Evolutionary conservation across 2,888 invertebrate genomes (phyloP), one percentile per base, ranked within the genome.

Genomic region (Platycheirus rosarum): DNA sequence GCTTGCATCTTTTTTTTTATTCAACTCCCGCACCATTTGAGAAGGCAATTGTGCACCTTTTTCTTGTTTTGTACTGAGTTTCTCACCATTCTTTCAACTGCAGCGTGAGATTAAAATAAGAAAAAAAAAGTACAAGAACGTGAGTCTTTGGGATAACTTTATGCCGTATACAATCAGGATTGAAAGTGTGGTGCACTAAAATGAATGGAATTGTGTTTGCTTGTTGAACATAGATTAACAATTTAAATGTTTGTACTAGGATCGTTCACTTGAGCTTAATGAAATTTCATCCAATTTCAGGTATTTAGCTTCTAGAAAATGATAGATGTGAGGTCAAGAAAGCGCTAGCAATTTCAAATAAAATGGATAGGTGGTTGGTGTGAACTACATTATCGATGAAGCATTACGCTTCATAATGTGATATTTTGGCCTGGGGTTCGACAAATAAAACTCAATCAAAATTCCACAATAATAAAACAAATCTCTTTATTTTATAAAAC

Each of bases 51-150:
- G 65, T 68, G 44, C 4, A 26, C 32, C 18, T 13, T 42, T 76
- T 70, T 66, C 70, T 77, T 73, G 77, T 73, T 77, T 80, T 62
- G 35, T 51, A 32, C 4, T 48, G n/a, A 57, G 20, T 77, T 82
- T 82, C 82, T 44, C 82, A 77, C 73, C 9, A 35, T 60, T 63
- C 68, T 73, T 82, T 53, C 53, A 51, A 42, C 55, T 48, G 23
- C 49, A 73, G 63, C 76, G 57, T 77, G 82, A 63, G 73, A 82
- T 55, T n/a, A n/a, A n/a, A 68, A 60, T 55, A 18, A 23, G 7
- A 18, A 11, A 60, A 29, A 23, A 20, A 40, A 23, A 23, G 4
- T n/a, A 55, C 14, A 32, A 9, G 37, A 69, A 55, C 62, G 68
- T 68, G 74, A 48, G 57, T 29, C 46, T 51, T 23, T 20, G 60